Evolutionary conservation across 1,140 invertebrate species (phyloP), one percentile per base, ranked within the genome.

Genomic region (Myzus persicae): DNA sequence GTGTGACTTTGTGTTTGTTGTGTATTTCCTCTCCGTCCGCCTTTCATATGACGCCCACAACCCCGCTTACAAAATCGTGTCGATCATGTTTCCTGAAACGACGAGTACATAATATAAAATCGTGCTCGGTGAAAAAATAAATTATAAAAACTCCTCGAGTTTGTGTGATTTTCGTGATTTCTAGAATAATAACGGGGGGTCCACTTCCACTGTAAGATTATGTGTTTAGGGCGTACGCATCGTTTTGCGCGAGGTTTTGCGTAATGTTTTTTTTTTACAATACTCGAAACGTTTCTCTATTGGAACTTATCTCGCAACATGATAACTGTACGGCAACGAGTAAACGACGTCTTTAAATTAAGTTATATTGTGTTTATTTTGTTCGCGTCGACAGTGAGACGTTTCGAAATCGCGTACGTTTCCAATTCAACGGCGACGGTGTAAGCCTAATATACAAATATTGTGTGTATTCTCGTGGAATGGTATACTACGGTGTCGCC

Each of bases 331-430:
- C 26, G 40, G 82, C 82, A 11, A 14, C 42, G 40, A 85, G 9
- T 42, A 20, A 22, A 48, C 14, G 85, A 48, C 46, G 20, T 22
- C 46, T 31, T n/a, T 89, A 51, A 89, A 89, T 89, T 46, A n/a
- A 20, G 46, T 81, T 81, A 89, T 54, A 38, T 51, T 85, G 38
- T 42, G 38, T 85, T 40, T 40, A 42, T 85, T 40, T 89, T 51
- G 44, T 51, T 24, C n/a, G 8, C 22, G 26, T 40, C 48, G 36
- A 89, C 22, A 89, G 40, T 26, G 88, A 38, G 42, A 40, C 11
- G 36, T 54, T 89, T 26, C 36, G 91, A 82, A 92, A 92, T 92
- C n/a, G 76, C 67, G 9, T 82, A 82, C 91, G 76, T 92, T 92
- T 91, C 90, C 44, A 67, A 91, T 91, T 91, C 26, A 20, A n/a